Evolutionary conservation across 2,888 invertebrate species (phyloP), one percentile per base, ranked within the genome.

Genomic region (Ditula angustiorana): DNA sequence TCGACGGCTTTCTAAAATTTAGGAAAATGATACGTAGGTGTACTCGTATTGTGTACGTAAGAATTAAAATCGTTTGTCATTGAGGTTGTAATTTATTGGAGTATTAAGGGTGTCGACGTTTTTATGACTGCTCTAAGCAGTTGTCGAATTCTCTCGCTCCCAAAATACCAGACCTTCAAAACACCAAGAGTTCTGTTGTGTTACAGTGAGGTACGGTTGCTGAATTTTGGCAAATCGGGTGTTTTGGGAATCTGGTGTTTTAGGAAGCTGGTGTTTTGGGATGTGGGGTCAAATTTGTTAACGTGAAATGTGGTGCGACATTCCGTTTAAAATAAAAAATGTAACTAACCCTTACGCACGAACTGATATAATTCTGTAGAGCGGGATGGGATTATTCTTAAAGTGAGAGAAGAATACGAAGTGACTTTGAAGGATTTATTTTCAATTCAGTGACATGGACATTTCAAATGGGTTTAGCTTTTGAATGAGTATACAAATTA

Each of bases 1-100:
- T 41, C 13, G 13, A 41, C 16, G 8, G 5, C 19, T 35, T 26
- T 19, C 41, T 26, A 41, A 41, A 13, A 24, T 21, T 26, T 47
- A 53, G 37, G 2, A 58, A 58, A 63, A 64, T 24, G 52, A 46
- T 52, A 41, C 44, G 44, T 52, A 64, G 53, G 23, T 35, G 26
- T 61, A 61, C 23, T 16, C n/a, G n/a, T n/a, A n/a, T 41, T 41
- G n/a, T 58, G 50, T 64, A 59, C 58, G 64, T 64, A 59, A 59
- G 64, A 59, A 23, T 64, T 64, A 53, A 64, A 59, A 64, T 64
- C 47, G 64, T 53, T 35, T 64, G 58, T 30, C 59, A 59, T 23
- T 64, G 59, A 64, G 64, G 64, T 64, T 64, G 64, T 64, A 64
- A 59, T 59, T 64, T 64, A 64, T 64, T 63, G 63, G 46, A 52